Conservation (phyloP, 2,113 vertebrate genomes). For the Chlorodrepanis virens region DNA sequence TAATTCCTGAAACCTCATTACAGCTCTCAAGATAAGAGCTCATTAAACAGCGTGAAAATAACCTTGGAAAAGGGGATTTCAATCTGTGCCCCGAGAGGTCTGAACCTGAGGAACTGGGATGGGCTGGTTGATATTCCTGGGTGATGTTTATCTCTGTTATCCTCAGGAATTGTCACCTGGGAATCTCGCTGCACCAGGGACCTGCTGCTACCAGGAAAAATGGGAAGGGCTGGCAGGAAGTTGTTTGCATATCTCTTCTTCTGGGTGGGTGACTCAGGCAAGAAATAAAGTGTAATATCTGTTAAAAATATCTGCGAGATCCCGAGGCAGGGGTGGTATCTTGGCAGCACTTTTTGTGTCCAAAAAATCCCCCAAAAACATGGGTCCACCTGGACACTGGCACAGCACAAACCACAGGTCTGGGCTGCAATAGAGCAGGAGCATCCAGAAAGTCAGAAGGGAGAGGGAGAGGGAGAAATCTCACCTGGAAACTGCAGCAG, state of each 20-base stretch:
- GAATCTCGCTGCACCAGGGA: not conserved
- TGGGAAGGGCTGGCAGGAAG: slow-evolving; percentile 10
- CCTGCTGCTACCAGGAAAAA: not conserved
- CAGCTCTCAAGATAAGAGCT: slow-evolving; percentile 27
- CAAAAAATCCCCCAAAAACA: not conserved
- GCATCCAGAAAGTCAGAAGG: not conserved
- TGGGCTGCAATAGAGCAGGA: not conserved
- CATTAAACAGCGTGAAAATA: not conserved
- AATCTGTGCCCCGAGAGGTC: not conserved
- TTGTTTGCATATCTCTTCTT: not conserved
- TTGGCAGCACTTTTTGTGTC: not conserved
- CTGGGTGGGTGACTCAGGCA: not conserved
- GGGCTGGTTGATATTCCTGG: not conserved
- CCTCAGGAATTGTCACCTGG: not conserved
- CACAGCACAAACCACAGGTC: not conserved
- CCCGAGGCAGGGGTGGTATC: not conserved
- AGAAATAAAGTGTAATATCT: not conserved
- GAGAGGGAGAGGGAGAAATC: not conserved
- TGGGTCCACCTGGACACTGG: not conserved
- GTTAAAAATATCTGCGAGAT: not conserved
- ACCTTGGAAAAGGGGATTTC: slow-evolving; percentile 46
- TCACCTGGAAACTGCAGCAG: not conserved
- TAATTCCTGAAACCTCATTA: not conserved
- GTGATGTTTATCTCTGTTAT: not conserved
- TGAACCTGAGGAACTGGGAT: not conserved